Evolutionary conservation across 2,113 vertebrate genomes (phyloP), one percentile per base, ranked within the genome.

Genomic region (Mirza zaza): DNA sequence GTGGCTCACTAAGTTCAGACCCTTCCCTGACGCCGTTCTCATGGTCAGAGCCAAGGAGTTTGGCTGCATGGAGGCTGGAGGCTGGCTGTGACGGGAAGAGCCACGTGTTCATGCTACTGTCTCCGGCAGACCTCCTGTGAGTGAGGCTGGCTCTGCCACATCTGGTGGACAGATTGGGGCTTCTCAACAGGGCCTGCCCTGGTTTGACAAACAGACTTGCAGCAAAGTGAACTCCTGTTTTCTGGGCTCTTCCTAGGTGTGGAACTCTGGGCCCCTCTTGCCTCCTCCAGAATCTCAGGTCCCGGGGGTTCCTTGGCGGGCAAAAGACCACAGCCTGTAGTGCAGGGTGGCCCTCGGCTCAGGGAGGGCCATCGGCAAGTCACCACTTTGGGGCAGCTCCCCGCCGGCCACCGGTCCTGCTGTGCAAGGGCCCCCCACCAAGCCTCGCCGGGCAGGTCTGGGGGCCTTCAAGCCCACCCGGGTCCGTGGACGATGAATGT

Each of bases 401-500:
- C 7, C 5, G 0, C 2, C 5, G 48, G 42, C 50, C 2, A 1
- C 80, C n/a, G 1, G 65, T 17, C 25, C 25, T 20, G 5, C 34
- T 8, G 0, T 32, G 7, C 79, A 11, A 21, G 48, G 82, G 36
- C 4, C 21, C 14, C 67, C 3, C 42, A 61, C 59, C 42, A 4
- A 52, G 50, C 10, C 34, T 6, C 10, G 15, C 67, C 1, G 15
- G 88, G 27, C 14, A 13, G 17, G 18, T 34, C n/a, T 17, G 13
- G 27, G 82, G 45, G 7, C 75, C 12, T 29, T 75, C 52, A 45
- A 63, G 61, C 57, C 15, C 65, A 9, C 21, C 27, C 0, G 1
- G 25, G 34, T 50, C 27, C 0, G 0, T 61, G 48, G n/a, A 34
- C 7, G 0, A 14, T 27, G 6, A 17, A 0, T 8, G 17, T 4